Conservation (phyloP, 2,113 vertebrate genomes). For the Axis porcinus region DNA sequence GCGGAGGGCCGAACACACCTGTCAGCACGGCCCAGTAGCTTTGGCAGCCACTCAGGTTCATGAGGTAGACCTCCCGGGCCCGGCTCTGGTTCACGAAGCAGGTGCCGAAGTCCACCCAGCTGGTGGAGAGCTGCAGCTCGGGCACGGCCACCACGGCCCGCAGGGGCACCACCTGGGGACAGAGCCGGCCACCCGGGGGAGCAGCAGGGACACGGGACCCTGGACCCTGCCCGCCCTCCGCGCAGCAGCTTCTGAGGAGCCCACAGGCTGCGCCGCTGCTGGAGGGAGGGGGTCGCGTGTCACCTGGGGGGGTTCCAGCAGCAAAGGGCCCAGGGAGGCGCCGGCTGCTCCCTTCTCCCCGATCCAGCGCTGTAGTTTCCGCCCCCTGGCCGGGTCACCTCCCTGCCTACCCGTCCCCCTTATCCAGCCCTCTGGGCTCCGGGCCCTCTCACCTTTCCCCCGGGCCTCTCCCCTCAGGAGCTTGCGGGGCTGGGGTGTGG, state of each 20-base stretch:
- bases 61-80: conserved; percentile 80
- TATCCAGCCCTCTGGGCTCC: neutral
- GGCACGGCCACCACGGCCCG: conserved; percentile 82
- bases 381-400: accelerated
- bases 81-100: conserved; percentile 83
- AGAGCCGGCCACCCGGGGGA: neutral
- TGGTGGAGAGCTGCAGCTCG: conserved; percentile 82
- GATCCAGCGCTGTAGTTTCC: neutral
- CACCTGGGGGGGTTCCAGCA: accelerated
- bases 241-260: neutral
- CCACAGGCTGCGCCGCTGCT: accelerated
- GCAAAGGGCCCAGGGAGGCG: accelerated
- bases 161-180: conserved; percentile 85
- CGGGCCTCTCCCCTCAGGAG: neutral
- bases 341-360: neutral
- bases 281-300: neutral
- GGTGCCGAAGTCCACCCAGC: conserved; percentile 85
- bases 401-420: no score
- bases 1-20: conserved; percentile 72
- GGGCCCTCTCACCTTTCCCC: neutral
- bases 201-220: neutral
- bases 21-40: conserved; percentile 86
- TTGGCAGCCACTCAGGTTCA: conserved; percentile 80
- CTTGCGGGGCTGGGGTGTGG: neutral
- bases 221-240: neutral